phyloP scores from a whole-genome alignment of 2,888 invertebrate genomes.

The Miltochrista miniata region DNA sequence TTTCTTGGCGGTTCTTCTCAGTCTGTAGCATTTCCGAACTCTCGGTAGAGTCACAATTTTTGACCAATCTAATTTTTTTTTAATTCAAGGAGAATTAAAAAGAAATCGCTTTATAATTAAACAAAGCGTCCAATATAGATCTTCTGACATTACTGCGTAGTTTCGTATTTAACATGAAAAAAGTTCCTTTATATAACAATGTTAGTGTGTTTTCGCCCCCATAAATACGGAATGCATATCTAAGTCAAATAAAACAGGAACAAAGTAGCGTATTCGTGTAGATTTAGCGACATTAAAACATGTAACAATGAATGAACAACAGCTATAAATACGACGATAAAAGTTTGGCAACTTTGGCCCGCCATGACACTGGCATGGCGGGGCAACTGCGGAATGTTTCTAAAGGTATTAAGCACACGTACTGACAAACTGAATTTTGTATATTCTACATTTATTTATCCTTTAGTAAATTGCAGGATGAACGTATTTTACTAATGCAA shows the following conservation, averaged over 20 bases:
- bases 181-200: slow-evolving; percentile 14
- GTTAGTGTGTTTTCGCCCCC: slow-evolving; percentile 14
- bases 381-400: slow-evolving; percentile 19
- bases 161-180: background rate
- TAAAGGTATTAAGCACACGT: slow-evolving; percentile 23
- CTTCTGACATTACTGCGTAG: too few relatives aligned
- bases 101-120: too few relatives aligned
- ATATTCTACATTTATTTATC: slow-evolving; percentile 21
- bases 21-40: too few relatives aligned
- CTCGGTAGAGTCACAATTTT: too few relatives aligned
- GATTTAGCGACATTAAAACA: slow-evolving; percentile 30
- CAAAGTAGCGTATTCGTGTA: slow-evolving; percentile 15
- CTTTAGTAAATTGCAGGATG: background rate
- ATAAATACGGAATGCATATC: slow-evolving; percentile 22
- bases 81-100: too few relatives aligned
- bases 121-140: too few relatives aligned
- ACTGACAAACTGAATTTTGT: slow-evolving; percentile 17
- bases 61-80: too few relatives aligned
- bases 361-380: background rate
- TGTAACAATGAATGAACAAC: slow-evolving; percentile 25
- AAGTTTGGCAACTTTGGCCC: slow-evolving; percentile 22
- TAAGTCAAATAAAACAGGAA: slow-evolving; percentile 30
- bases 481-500: background rate
- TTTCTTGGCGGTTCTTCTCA: too few relatives aligned
- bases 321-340: slow-evolving; percentile 32